These are phyloP conservation scores for Diplazon laetatorius DNA, from an alignment of 2,888 invertebrate genomes.

Conservation along the genomic window DNA sequence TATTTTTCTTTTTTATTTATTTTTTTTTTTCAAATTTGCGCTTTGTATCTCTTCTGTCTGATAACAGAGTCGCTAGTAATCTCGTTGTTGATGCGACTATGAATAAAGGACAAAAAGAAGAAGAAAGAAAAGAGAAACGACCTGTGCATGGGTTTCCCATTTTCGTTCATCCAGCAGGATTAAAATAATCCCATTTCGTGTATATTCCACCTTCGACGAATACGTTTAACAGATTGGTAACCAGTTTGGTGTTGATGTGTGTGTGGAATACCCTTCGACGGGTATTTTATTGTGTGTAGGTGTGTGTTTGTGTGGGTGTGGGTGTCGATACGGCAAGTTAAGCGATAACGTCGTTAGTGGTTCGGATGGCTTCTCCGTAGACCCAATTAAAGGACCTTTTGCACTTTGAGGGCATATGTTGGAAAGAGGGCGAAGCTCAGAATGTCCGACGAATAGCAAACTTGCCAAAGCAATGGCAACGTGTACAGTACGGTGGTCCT, in stretches of 20 bases:
- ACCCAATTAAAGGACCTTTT: constrained; percentile 21
- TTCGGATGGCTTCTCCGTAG: background rate
- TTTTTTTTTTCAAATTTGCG: no score
- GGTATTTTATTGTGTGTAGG: no score
- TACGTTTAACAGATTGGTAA: background rate
- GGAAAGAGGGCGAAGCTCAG: background rate
- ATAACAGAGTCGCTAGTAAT: no score
- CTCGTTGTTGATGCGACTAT: no score
- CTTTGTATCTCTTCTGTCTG: no score
- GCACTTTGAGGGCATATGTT: background rate
- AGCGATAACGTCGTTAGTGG: constrained; percentile 13
- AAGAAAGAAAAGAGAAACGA: no score
- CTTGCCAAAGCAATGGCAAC: background rate
- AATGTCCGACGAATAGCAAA: background rate
- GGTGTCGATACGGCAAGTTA: background rate
- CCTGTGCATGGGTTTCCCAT: background rate
- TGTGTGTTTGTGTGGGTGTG: no score
- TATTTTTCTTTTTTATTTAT: no score
- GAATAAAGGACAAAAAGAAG: no score
- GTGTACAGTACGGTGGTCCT: background rate
- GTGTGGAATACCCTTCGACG: no score
- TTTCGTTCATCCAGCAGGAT: constrained; percentile 1
- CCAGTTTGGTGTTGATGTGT: no score
- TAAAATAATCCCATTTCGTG: background rate
- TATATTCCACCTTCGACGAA: background rate